phyloP scores from a whole-genome alignment of 2,113 vertebrate genomes.

The Tupaia chinensis region DNA sequence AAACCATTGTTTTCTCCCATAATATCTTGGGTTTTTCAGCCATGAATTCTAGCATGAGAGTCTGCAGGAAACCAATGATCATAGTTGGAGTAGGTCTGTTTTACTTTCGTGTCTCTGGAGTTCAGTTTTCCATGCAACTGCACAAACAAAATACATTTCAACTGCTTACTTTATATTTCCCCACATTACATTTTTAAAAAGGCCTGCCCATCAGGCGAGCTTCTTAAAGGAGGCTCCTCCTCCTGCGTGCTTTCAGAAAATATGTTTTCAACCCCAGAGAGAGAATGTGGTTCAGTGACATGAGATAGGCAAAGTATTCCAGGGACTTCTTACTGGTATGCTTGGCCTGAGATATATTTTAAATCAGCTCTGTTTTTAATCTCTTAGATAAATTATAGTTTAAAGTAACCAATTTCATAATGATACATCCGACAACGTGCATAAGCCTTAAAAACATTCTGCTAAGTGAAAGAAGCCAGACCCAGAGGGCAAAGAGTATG shows the following conservation, averaged over 20 bases:
- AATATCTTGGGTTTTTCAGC: constrained; percentile 17
- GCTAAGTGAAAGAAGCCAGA: constrained; percentile 50
- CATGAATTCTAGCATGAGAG: constrained; percentile 41
- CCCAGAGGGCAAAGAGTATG: background rate
- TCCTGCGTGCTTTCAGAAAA: background rate
- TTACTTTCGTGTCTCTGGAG: background rate
- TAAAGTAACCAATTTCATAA: constrained; percentile 57
- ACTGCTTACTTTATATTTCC: constrained; percentile 4
- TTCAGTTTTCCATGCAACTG: constrained; percentile 8
- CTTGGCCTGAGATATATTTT: background rate
- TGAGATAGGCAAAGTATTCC: background rate
- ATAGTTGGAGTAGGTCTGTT: background rate
- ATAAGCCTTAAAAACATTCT: constrained; percentile 44
- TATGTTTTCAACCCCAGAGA: background rate
- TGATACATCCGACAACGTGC: background rate
- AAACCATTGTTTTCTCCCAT: background rate
- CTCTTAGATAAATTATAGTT: constrained; percentile 48
- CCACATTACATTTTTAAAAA: constrained; percentile 43
- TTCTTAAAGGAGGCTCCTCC: background rate
- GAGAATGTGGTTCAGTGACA: background rate
- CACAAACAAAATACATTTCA: background rate
- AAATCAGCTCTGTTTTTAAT: constrained; percentile 31
- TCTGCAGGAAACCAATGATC: background rate
- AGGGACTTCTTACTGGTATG: background rate
- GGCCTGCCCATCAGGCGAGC: background rate